These are phyloP conservation scores for Prochilodus magdalenae DNA, from an alignment of 2,113 vertebrate species.

Conservation along the genomic window DNA sequence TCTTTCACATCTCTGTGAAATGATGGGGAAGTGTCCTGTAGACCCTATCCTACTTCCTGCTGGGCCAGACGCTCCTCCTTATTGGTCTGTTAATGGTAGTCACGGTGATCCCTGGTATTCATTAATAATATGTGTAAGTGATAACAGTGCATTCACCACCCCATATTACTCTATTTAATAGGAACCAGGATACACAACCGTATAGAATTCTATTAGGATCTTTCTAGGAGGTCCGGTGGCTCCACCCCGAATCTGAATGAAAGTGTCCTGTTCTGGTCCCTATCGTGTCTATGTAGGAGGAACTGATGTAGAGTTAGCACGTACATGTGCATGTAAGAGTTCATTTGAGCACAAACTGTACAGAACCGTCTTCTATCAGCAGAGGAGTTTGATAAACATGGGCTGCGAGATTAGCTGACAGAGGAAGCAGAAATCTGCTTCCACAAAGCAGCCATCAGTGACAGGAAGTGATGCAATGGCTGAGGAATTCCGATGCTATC, in stretches of 20 bases:
- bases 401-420: background rate
- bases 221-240: background rate
- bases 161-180: too few species aligned
- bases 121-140: too few species aligned
- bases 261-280: background rate
- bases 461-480: slow-evolving; percentile 41
- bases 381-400: background rate
- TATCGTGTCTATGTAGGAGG: background rate
- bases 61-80: too few species aligned
- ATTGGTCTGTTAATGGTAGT: background rate
- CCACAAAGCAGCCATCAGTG: background rate
- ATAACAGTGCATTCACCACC: too few species aligned
- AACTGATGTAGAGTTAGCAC: background rate
- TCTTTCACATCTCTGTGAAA: too few species aligned
- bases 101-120: too few species aligned
- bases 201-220: too few species aligned
- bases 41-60: too few species aligned
- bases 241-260: background rate
- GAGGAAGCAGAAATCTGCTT: background rate
- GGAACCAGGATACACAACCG: too few species aligned
- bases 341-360: background rate
- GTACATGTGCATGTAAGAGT: too few species aligned
- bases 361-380: background rate
- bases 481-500: background rate
- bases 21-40: too few species aligned